A percentile compares a stretch with the other conserved stretches of the same genome.
Evolutionary conservation across 2,888 invertebrate species (phyloP).

Genomic region (Synanthedon vespiformis): DNA sequence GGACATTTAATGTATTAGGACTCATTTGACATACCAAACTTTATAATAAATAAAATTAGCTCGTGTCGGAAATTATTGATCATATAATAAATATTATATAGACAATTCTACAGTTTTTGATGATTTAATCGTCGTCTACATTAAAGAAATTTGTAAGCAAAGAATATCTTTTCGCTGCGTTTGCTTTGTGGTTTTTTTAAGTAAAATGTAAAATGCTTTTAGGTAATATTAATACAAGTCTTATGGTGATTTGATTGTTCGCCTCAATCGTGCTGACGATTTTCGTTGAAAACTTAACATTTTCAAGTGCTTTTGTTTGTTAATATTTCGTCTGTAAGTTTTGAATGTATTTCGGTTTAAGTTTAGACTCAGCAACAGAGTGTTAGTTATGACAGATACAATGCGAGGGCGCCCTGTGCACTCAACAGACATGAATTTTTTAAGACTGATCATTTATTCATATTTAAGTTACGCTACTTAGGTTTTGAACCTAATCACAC

Average conservation of each 20-base stretch:
- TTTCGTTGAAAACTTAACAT: conserved; percentile 45
- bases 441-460: conserved; percentile 69
- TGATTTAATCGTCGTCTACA: conserved; percentile 32
- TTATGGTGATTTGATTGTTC: conserved; percentile 24
- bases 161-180: conserved; percentile 16
- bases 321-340: conserved; percentile 49
- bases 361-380: conserved; percentile 63
- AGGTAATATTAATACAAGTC: conserved; percentile 19
- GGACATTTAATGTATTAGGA: conserved; percentile 20
- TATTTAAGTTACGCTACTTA: conserved; percentile 64
- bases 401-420: conserved; percentile 30
- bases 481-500: no score
- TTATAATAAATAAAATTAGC: not conserved
- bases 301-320: conserved; percentile 52
- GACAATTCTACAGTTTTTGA: conserved; percentile 26
- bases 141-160: conserved; percentile 7
- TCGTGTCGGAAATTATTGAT: conserved; percentile 16
- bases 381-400: conserved; percentile 35
- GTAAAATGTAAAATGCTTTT: conserved; percentile 19
- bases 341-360: conserved; percentile 46
- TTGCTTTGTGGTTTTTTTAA: conserved; percentile 23
- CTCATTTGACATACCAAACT: conserved; percentile 3
- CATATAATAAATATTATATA: conserved; percentile 11
- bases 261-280: conserved; percentile 46
- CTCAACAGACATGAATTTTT: conserved; percentile 43